Evolutionary conservation across 2,113 vertebrate species (phyloP).

Genomic region (Sturnira hondurensis): DNA sequence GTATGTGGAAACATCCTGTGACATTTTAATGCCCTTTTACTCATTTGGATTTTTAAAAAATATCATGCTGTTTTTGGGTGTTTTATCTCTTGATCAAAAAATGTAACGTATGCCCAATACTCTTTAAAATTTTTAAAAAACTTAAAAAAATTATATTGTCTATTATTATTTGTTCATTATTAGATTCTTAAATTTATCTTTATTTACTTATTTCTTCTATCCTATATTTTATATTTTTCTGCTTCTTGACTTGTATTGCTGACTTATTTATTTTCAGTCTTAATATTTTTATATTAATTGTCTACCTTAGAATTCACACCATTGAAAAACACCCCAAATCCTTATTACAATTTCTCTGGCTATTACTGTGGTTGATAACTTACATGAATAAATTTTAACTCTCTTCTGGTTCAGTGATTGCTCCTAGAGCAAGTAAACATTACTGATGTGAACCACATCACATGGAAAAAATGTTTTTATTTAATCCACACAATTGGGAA

Average conservation of each 20-base stretch:
- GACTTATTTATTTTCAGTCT: background rate
- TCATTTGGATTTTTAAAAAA: background rate
- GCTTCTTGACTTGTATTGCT: background rate
- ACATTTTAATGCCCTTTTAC: background rate
- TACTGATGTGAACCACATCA: background rate
- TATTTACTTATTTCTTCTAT: background rate
- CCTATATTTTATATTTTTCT: background rate
- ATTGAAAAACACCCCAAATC: background rate
- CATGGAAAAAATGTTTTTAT: background rate
- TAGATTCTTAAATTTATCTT: background rate
- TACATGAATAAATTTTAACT: background rate
- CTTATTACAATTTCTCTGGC: background rate
- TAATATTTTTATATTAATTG: background rate
- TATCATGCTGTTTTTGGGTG: background rate
- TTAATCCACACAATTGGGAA: background rate
- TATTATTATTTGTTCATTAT: background rate
- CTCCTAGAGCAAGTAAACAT: background rate
- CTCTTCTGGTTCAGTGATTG: background rate
- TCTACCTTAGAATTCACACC: background rate
- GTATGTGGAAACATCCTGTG: background rate
- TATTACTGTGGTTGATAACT: background rate
- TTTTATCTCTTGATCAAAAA: background rate
- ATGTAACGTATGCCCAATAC: background rate
- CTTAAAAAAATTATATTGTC: too few relatives aligned
- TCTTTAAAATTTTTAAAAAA: background rate